Percentiles rank a stretch among this genome's conserved stretches.
These are phyloP conservation scores for Noturus placidus DNA, from an alignment of 2,113 vertebrate species.

Conservation along the genomic window DNA sequence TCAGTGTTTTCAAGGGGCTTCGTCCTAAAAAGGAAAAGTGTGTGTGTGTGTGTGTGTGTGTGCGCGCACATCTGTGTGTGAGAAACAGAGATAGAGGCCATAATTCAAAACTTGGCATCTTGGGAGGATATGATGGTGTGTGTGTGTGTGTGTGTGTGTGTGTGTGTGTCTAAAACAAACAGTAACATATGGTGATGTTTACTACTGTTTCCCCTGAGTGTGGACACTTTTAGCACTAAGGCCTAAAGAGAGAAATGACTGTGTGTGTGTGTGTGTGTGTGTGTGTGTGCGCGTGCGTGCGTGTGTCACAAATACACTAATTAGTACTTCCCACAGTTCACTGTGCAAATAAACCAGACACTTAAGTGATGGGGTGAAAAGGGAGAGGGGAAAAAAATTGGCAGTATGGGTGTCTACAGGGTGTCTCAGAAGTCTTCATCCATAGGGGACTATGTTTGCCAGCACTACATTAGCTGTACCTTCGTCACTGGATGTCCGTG, in stretches of 20 bases:
- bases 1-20: slow-evolving; percentile 8
- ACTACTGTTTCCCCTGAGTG: not conserved
- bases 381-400: not conserved
- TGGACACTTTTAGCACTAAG: not conserved
- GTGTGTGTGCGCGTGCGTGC: not conserved
- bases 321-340: not conserved
- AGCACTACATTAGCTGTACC: too few relatives aligned
- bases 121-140: not conserved
- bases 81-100: not conserved
- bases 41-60: not conserved
- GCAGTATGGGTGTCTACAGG: not conserved
- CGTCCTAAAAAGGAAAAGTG: slow-evolving; percentile 20
- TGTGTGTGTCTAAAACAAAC: not conserved
- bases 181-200: not conserved
- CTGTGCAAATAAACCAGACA: not conserved
- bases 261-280: slow-evolving; percentile 3
- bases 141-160: not conserved
- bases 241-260: not conserved
- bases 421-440: too few relatives aligned
- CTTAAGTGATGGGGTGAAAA: not conserved
- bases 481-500: too few relatives aligned
- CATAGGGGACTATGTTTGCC: too few relatives aligned
- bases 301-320: not conserved
- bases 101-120: not conserved
- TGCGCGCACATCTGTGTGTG: not conserved